These are phyloP conservation scores for Hipparchia semele DNA, from an alignment of 2,888 invertebrate genomes.

Conservation along the genomic window DNA sequence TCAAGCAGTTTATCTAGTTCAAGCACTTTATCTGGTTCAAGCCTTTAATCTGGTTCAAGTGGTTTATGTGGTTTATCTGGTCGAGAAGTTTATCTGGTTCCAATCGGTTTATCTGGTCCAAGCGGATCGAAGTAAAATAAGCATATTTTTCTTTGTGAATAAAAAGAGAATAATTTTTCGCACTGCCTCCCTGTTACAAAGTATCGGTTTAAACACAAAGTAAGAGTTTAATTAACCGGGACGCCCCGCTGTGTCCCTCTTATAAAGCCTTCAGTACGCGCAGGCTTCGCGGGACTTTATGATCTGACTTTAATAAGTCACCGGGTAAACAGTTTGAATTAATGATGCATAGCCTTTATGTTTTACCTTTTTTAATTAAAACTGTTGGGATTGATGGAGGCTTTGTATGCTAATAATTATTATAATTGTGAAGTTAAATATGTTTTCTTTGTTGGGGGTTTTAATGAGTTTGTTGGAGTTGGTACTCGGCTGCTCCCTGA, in stretches of 20 bases:
- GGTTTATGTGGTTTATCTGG: too few relatives aligned
- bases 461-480: not conserved
- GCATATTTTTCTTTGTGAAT: too few relatives aligned
- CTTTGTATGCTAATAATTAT: not conserved
- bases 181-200: not conserved
- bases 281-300: conserved; percentile 6
- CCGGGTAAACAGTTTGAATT: conserved; percentile 8
- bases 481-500: too few relatives aligned
- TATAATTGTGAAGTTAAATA: not conserved
- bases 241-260: conserved; percentile 14
- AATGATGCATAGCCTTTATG: conserved; percentile 5
- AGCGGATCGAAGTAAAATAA: too few relatives aligned
- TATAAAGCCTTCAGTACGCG: conserved; percentile 3
- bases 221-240: conserved; percentile 23
- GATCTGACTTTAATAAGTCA: conserved; percentile 15
- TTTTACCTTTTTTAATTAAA: conserved; percentile 16
- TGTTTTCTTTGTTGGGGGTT: not conserved
- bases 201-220: conserved; percentile 15
- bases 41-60: too few relatives aligned
- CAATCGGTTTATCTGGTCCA: too few relatives aligned
- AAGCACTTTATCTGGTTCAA: too few relatives aligned
- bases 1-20: too few relatives aligned
- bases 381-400: not conserved
- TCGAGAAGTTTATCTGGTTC: too few relatives aligned
- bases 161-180: too few relatives aligned